Evolutionary conservation across 2,888 invertebrate genomes (phyloP), one percentile per base, ranked within the genome.

Genomic region (Magallana nippona): DNA sequence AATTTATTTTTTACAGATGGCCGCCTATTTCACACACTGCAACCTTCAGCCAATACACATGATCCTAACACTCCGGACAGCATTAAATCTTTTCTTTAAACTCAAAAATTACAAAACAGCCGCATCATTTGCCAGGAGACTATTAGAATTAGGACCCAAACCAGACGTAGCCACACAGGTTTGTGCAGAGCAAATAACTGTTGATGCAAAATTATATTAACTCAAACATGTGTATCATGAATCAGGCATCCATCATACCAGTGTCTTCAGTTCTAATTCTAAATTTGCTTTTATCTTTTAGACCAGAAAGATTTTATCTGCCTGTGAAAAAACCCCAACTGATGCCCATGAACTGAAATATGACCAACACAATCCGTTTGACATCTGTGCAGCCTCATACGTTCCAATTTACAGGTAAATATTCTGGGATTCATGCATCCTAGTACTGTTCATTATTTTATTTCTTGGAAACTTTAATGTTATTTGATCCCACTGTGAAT

Each of bases 1-100:
- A 10, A 0, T 15, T 15, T 22, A 81, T 82, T 2, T 32, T 22
- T 88, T 88, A n/a, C 91, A 94, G 93, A 93, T 99, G 97, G 99
- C 99, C 0, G 99, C 99, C 0, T 99, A 99, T 95, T 99, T 99
- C 95, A 99, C 99, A 0, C 99, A 99, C 94, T 98, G 98, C 95
- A 97, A 98, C 92, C 95, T 99, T 17, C 99, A 99, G 94, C 98
- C 99, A 0, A 96, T 98, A 1, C 99, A 99, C 95, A 97, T 98
- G 93, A 98, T 99, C 90, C 95, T 99, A 3, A 98, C 95, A 0
- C 96, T 99, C 1, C 95, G 99, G 82, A 99, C 98, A 0, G 99
- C 99, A 0, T 96, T 99, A 55, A 99, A 98, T 95, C 97, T 99
- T 95, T 98, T 98, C 95, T 99, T 98, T 95, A 99, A 99, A 94